Evolutionary conservation across 2,888 invertebrate genomes (phyloP), one percentile per base, ranked within the genome.

Genomic region (Luffia ferchaultella): DNA sequence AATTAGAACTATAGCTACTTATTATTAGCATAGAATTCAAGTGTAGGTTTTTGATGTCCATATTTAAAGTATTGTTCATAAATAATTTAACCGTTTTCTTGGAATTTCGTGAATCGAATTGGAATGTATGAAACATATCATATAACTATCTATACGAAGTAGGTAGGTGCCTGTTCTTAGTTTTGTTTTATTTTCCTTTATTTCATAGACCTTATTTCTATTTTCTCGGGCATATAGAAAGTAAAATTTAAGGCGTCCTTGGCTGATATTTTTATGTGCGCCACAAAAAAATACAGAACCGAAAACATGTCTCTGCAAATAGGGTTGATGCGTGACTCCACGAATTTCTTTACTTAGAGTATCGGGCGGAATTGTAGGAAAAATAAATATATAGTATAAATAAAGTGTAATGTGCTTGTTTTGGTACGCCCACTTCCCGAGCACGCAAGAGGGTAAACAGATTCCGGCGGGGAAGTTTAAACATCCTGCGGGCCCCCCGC

Each of bases 401-500:
- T 58, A 60, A 58, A 53, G 53, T 49, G 52, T 63, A 62, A 63
- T 64, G 61, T 64, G 60, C 57, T 64, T 65, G 62, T 67, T 65
- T 63, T 63, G 63, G 61, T 62, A 57, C 58, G 61, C 57, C 59
- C 58, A 62, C 59, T 62, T 61, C 57, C 58, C 56, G 53, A 42
- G 18, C 42, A 41, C 20, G 40, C 48, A 40, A 48, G 48, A 41
- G 49, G 48, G 65, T 63, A 67, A 68, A 68, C 65, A 67, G 65
- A 70, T 70, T 67, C 65, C 61, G 63, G 64, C 65, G 61, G 62
- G 62, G 62, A 49, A 67, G 65, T 70, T 70, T 67, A 66, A 66
- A 67, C 67, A 67, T 71, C 62, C 43, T 42, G 18, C 49, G 18
- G 9, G 49, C 43, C 19, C 20, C 18, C 20, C 20, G 49, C 43